Conservation (phyloP, 53 echinoderm and acorn worm species). For the Zoroaster sp. region DNA sequence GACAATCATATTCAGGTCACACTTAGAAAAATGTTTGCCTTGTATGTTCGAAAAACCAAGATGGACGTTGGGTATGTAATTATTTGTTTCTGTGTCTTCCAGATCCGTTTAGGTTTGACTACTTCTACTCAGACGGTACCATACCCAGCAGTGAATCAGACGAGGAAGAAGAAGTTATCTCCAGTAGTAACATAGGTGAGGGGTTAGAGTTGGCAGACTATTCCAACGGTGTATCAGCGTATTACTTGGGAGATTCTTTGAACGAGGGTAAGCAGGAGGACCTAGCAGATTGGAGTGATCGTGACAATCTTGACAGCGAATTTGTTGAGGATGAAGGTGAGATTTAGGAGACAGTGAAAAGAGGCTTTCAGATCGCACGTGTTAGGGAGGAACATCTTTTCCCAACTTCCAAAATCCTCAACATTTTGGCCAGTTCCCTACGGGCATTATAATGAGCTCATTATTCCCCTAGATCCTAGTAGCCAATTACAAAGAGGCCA, state of each 20-base stretch:
- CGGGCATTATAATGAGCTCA: no score
- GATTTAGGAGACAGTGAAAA: no score
- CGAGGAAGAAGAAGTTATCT: background rate
- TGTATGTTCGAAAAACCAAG: no score
- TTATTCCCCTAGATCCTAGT: no score
- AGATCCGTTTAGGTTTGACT: constrained; percentile 13
- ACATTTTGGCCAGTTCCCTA: no score
- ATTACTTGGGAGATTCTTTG: background rate
- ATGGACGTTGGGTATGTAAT: no score
- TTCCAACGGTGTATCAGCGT: background rate
- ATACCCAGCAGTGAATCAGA: background rate
- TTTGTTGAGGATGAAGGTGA: constrained; percentile 6
- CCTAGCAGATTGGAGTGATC: no score
- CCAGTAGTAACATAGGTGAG: background rate
- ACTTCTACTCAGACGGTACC: background rate
- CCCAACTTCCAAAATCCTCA: background rate
- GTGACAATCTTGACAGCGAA: no score
- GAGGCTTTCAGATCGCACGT: background rate
- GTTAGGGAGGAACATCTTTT: background rate
- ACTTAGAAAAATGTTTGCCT: no score
- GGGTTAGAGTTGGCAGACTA: background rate
- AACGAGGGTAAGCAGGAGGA: background rate
- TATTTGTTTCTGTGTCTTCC: background rate
- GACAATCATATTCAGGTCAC: no score
- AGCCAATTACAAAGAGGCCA: no score